Percentiles rank a stretch among this genome's conserved stretches.
Evolutionary conservation across 2,797 vertebrate species (phyloP).

Genomic region (Eulemur albifrons): DNA sequence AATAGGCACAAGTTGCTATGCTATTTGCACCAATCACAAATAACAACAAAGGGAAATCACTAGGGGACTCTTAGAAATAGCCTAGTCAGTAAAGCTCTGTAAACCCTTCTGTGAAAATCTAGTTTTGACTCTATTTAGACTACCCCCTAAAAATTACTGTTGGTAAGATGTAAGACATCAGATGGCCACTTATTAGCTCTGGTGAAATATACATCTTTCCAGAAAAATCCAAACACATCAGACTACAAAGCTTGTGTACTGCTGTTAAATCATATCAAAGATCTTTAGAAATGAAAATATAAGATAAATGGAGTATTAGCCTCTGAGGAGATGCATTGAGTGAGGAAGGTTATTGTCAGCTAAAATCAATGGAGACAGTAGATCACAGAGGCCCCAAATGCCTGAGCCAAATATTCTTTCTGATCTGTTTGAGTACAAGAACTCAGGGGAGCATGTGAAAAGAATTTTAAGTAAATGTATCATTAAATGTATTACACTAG

Average conservation of each 20-base stretch:
- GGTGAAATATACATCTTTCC: constrained; percentile 7
- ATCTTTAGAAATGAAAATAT: not conserved
- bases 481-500: constrained; percentile 64
- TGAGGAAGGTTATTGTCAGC: constrained; percentile 60
- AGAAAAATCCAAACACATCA: constrained; percentile 8
- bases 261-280: constrained; percentile 54
- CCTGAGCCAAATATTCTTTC: constrained; percentile 64
- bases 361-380: constrained; percentile 62
- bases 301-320: constrained; percentile 50
- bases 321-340: constrained; percentile 3
- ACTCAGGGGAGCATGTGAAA: constrained; percentile 45
- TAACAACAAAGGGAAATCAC: not conserved
- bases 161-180: constrained; percentile 35
- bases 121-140: not conserved
- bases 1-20: not conserved
- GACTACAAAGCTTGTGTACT: constrained; percentile 24
- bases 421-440: constrained; percentile 59
- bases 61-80: not conserved
- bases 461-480: constrained; percentile 61
- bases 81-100: not conserved
- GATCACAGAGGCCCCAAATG: constrained; percentile 55
- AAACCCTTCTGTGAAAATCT: not conserved
- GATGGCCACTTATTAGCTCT: not conserved
- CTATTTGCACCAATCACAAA: not conserved
- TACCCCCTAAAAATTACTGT: not conserved